These are phyloP conservation scores for Heterodera carotae DNA, from an alignment of 1,140 invertebrate species.

Conservation along the genomic window DNA sequence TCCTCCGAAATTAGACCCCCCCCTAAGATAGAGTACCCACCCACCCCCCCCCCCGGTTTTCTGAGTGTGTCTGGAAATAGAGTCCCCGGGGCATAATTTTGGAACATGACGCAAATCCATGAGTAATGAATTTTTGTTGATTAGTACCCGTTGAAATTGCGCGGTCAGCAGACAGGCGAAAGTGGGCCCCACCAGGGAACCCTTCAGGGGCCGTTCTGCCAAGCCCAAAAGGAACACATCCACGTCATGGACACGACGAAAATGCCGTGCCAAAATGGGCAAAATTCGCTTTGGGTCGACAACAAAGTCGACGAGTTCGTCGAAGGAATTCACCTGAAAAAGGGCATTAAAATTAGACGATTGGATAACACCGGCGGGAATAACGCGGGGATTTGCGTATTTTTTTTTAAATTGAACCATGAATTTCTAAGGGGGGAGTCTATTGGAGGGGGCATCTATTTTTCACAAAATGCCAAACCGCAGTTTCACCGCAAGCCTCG, in stretches of 20 bases:
- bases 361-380: no score
- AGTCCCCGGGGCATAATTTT: no score
- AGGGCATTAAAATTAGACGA: neutral
- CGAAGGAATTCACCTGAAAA: conserved; percentile 67
- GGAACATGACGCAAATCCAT: no score
- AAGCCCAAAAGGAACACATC: conserved; percentile 81
- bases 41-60: no score
- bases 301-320: conserved; percentile 48
- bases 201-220: conserved; percentile 74
- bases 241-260: conserved; percentile 74
- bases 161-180: conserved; percentile 81
- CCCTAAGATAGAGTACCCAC: no score
- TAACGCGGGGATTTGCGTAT: no score
- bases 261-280: conserved; percentile 44
- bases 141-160: conserved; percentile 74
- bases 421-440: no score
- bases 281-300: conserved; percentile 43
- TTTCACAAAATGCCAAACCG: neutral
- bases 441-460: no score
- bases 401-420: no score
- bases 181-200: conserved; percentile 77
- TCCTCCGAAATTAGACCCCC: no score
- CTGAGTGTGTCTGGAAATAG: no score
- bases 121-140: no score
- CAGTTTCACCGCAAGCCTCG: conserved; percentile 74